Conservation (phyloP, 2,888 invertebrate genomes). For the Dryococelus australis region DNA sequence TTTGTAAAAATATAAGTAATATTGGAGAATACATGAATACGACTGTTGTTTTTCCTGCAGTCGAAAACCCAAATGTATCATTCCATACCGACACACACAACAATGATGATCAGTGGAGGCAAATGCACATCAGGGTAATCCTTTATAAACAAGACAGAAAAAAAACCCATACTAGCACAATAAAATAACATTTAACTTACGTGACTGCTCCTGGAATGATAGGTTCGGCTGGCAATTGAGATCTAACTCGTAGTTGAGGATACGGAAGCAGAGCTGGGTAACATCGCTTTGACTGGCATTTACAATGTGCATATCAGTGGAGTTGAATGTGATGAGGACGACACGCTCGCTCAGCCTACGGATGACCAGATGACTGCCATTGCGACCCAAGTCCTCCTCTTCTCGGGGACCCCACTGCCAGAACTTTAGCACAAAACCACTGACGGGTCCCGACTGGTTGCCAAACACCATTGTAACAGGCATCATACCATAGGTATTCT, state of each 20-base stretch:
- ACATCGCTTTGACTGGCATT: conserved; percentile 83
- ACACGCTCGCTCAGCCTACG: conserved; percentile 70
- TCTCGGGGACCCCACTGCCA: conserved; percentile 72
- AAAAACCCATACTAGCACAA: too few species aligned
- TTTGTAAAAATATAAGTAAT: too few species aligned
- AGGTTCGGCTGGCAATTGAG: conserved; percentile 77
- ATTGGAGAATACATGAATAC: too few species aligned
- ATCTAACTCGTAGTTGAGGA: conserved; percentile 56
- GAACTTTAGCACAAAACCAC: conserved; percentile 82
- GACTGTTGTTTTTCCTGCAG: too few species aligned
- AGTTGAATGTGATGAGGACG: conserved; percentile 80
- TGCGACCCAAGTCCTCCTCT: neutral
- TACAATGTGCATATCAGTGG: conserved; percentile 74
- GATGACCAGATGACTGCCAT: neutral
- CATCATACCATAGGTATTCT: conserved; percentile 74
- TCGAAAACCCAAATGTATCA: too few species aligned
- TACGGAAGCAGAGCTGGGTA: conserved; percentile 71
- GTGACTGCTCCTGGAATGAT: conserved; percentile 73
- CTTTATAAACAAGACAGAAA: too few species aligned
- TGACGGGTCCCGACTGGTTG: conserved; percentile 60
- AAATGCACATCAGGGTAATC: too few species aligned
- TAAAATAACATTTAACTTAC: conserved; percentile 43
- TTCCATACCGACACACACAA: too few species aligned
- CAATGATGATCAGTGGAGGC: too few species aligned
- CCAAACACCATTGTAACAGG: conserved; percentile 73